Conservation (phyloP, 1,140 invertebrate species). For the Hycleus cichorii region DNA sequence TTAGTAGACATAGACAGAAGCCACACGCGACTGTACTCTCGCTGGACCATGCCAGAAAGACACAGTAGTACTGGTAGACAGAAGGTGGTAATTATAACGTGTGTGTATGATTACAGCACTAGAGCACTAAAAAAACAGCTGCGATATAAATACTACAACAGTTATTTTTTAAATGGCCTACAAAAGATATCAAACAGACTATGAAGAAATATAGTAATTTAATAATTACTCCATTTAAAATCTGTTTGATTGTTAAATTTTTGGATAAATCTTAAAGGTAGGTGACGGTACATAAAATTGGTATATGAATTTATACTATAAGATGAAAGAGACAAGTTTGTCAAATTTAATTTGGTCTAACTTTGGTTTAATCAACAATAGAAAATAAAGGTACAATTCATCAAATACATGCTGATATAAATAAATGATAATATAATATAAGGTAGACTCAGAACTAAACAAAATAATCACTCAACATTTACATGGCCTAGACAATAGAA, state of each 20-base stretch:
- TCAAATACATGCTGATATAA: constrained; percentile 37
- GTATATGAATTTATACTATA: background rate
- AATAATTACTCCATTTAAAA: no score
- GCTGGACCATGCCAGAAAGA: constrained; percentile 24
- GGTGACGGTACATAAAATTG: background rate
- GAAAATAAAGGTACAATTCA: constrained; percentile 41
- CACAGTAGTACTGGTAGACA: constrained; percentile 29
- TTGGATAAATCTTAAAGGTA: background rate
- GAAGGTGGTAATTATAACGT: constrained; percentile 26
- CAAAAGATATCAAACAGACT: background rate
- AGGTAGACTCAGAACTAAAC: constrained; percentile 30
- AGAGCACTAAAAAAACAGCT: constrained; percentile 27
- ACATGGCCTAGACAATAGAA: constrained; percentile 34
- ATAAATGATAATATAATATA: constrained; percentile 31
- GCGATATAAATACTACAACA: constrained; percentile 15
- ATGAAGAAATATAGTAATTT: no score
- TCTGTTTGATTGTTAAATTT: background rate
- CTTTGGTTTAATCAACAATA: constrained; percentile 41
- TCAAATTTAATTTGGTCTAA: constrained; percentile 32
- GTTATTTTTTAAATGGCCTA: background rate
- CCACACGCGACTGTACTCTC: constrained; percentile 29
- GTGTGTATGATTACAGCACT: constrained; percentile 27
- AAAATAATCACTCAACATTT: constrained; percentile 38
- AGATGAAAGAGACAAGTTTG: background rate
- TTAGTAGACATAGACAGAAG: constrained; percentile 40